Conservation (phyloP, 1,140 invertebrate species). For the Ectropis grisescens region DNA sequence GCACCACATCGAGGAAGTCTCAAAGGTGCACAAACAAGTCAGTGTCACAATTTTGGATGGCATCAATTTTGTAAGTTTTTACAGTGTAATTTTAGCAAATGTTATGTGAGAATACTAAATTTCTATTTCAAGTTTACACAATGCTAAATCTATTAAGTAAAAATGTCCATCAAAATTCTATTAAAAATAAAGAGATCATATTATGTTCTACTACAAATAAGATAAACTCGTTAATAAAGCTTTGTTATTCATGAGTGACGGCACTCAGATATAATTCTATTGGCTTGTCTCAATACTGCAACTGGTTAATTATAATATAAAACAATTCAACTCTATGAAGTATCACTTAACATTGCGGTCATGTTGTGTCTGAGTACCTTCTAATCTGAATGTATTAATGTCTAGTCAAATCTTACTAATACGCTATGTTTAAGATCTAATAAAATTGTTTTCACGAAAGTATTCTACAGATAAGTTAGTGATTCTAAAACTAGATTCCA, state of each 20-base stretch:
- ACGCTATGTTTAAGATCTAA: no score
- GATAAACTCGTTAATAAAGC: slow-evolving; percentile 60
- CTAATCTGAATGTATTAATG: no score
- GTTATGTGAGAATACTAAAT: slow-evolving; percentile 39
- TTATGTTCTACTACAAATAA: slow-evolving; percentile 53
- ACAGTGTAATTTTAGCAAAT: slow-evolving; percentile 31
- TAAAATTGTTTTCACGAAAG: no score
- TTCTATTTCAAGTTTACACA: slow-evolving; percentile 43
- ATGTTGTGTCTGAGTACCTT: no score
- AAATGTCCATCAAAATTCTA: slow-evolving; percentile 67
- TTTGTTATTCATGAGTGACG: slow-evolving; percentile 46
- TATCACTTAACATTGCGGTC: no score
- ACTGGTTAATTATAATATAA: slow-evolving; percentile 3
- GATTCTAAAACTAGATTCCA: no score
- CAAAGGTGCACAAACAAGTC: slow-evolving; percentile 24
- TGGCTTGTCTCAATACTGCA: slow-evolving; percentile 35
- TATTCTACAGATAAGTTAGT: no score
- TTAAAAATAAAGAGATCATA: slow-evolving; percentile 68
- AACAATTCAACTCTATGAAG: no score
- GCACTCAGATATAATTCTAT: slow-evolving; percentile 30
- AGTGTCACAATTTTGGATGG: slow-evolving; percentile 26
- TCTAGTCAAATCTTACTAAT: no score
- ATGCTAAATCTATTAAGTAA: slow-evolving; percentile 64
- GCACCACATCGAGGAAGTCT: slow-evolving; percentile 15
- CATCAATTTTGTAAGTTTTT: slow-evolving; percentile 25